phyloP scores from a whole-genome alignment of 2,888 invertebrate species.

The Branchipolynoe longqiensis region DNA sequence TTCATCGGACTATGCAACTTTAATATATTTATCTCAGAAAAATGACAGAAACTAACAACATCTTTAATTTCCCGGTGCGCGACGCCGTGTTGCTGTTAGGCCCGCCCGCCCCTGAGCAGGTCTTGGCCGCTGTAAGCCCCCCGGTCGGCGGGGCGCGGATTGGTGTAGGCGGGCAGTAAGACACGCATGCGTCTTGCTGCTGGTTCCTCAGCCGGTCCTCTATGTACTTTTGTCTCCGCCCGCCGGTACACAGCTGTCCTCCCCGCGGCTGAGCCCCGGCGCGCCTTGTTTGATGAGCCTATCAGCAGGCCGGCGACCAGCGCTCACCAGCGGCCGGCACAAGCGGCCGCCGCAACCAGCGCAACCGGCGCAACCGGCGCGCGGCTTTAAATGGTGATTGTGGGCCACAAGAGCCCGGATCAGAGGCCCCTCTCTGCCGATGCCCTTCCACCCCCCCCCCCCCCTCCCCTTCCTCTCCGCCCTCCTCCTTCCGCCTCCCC shows the following conservation, averaged over 20 bases:
- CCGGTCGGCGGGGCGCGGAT: neutral
- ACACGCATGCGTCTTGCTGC: constrained; percentile 31
- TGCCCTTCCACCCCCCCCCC: neutral
- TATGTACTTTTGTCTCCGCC: constrained; percentile 42
- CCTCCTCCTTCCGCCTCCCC: neutral
- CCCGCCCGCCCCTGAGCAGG: too few species aligned
- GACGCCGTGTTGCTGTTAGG: too few species aligned
- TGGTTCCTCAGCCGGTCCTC: constrained; percentile 23
- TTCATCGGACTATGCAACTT: too few species aligned
- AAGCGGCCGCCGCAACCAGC: too few species aligned
- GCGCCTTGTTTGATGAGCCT: constrained; percentile 45
- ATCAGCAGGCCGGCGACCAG: constrained; percentile 40
- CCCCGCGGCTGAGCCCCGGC: constrained; percentile 26
- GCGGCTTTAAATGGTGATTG: constrained; percentile 42
- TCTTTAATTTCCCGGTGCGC: too few species aligned
- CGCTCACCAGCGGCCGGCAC: too few species aligned
- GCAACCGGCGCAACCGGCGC: constrained; percentile 25
- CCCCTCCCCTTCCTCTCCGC: neutral
- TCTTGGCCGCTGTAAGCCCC: constrained; percentile 1
- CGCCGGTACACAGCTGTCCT: constrained; percentile 43
- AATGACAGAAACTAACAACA: too few species aligned
- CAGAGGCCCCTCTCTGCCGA: neutral
- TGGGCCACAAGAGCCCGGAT: constrained; percentile 5
- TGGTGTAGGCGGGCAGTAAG: neutral
- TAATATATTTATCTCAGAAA: too few species aligned